phyloP scores from a whole-genome alignment of 1,140 invertebrate genomes.

The Pectinophora gossypiella region DNA sequence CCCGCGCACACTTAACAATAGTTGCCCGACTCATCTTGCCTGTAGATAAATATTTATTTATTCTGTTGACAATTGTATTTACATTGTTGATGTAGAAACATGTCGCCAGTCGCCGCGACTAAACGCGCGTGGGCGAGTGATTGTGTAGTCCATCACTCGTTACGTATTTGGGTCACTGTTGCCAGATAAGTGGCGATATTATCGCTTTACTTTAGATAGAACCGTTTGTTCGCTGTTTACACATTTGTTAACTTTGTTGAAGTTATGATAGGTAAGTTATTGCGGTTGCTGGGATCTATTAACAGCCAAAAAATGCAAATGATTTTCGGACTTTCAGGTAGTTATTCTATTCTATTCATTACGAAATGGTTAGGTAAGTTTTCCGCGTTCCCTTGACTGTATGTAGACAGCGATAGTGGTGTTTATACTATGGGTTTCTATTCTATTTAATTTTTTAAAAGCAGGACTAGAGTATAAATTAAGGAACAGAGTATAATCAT shows the following conservation, averaged over 20 bases:
- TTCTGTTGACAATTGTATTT: constrained; percentile 68
- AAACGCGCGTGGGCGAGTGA: constrained; percentile 39
- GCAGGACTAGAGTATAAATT: too few relatives aligned
- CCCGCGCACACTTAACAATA: background rate
- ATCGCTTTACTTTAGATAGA: background rate
- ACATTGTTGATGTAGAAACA: constrained; percentile 55
- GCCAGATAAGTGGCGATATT: constrained; percentile 34
- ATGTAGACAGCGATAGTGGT: too few relatives aligned
- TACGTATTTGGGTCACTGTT: constrained; percentile 54
- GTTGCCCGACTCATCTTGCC: background rate
- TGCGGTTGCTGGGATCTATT: too few relatives aligned
- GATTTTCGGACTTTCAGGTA: too few relatives aligned
- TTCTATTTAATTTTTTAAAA: too few relatives aligned
- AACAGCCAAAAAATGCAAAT: too few relatives aligned
- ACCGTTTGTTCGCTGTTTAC: background rate
- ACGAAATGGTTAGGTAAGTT: too few relatives aligned
- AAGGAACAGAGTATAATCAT: too few relatives aligned
- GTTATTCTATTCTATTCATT: too few relatives aligned
- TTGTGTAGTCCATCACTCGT: constrained; percentile 51
- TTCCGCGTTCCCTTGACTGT: too few relatives aligned
- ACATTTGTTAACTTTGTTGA: background rate
- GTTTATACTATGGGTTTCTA: too few relatives aligned
- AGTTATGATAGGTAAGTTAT: too few relatives aligned
- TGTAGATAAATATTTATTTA: constrained; percentile 67
- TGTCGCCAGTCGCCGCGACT: constrained; percentile 32